Percentiles rank a stretch among this genome's conserved stretches.
These are phyloP conservation scores for Caprella mutica DNA, from an alignment of 2,888 invertebrate genomes.

Conservation along the genomic window DNA sequence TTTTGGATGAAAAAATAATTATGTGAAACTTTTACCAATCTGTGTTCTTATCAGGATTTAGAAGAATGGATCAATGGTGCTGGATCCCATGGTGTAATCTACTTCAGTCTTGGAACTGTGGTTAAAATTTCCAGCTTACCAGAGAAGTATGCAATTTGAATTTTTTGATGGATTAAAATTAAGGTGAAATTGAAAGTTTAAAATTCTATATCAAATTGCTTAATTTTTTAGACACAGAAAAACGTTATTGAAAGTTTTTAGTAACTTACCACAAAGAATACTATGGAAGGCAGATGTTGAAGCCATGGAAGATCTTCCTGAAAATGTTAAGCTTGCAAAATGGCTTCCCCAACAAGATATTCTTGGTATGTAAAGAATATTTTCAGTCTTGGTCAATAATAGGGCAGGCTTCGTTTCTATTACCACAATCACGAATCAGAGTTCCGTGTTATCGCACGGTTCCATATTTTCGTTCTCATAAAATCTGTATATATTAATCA, in stretches of 20 bases:
- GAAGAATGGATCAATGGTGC: constrained; percentile 21
- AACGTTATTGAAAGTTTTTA: constrained; percentile 47
- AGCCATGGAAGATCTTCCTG: constrained; percentile 47
- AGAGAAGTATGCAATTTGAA: constrained; percentile 15
- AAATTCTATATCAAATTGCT: background rate
- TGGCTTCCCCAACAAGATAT: constrained; percentile 70
- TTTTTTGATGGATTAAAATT: background rate
- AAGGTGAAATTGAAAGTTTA: background rate
- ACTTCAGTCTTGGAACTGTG: constrained; percentile 24
- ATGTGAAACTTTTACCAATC: background rate
- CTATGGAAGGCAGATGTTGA: constrained; percentile 73
- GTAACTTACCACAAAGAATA: constrained; percentile 63
- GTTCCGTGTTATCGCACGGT: too few species aligned
- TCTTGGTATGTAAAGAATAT: constrained; percentile 50
- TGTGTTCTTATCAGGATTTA: constrained; percentile 14
- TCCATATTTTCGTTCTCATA: too few species aligned
- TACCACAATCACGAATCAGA: too few species aligned
- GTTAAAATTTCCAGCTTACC: constrained; percentile 14
- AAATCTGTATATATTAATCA: too few species aligned
- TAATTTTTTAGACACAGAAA: constrained; percentile 9
- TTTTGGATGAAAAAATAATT: too few species aligned
- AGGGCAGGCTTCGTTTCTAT: too few species aligned
- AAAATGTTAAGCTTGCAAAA: constrained; percentile 50
- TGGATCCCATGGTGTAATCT: constrained; percentile 23
- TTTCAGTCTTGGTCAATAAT: too few species aligned